A percentile compares a stretch with the other conserved stretches of the same genome.
Conservation (phyloP, 2,113 vertebrate species). For the Amphilophus citrinellus region DNA sequence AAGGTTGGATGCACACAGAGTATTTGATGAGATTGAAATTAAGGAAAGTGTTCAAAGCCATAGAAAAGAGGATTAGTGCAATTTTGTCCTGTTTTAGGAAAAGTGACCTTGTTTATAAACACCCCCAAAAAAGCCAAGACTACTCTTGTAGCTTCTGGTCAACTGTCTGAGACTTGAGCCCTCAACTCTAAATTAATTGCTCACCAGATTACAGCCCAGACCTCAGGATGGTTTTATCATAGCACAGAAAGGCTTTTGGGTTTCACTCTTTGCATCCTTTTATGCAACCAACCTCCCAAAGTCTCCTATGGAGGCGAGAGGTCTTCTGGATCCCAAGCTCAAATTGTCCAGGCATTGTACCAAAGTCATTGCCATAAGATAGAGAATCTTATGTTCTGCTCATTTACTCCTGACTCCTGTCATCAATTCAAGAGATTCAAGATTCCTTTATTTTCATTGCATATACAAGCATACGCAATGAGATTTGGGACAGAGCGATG, state of each 20-base stretch:
- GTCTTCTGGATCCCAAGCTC: not conserved
- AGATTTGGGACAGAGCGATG: too few species aligned
- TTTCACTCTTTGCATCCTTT: not conserved
- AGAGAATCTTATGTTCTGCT: constrained; percentile 58
- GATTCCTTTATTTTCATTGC: too few species aligned
- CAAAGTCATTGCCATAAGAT: not conserved
- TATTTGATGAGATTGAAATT: constrained; percentile 52
- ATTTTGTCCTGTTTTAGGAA: constrained; percentile 30
- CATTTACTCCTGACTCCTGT: constrained; percentile 38
- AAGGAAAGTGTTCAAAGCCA: constrained; percentile 45
- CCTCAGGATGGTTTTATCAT: not conserved
- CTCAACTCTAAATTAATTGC: constrained; percentile 33
- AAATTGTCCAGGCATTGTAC: constrained; percentile 33
- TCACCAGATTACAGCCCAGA: constrained; percentile 12
- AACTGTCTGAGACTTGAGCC: not conserved
- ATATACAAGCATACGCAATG: too few species aligned
- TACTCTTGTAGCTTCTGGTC: not conserved
- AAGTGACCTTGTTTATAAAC: constrained; percentile 47
- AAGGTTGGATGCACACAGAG: constrained; percentile 17
- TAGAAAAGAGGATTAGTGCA: constrained; percentile 50
- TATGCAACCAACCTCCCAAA: not conserved
- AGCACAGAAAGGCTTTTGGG: not conserved
- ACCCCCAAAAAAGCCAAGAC: constrained; percentile 18
- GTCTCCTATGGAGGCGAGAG: too few species aligned
- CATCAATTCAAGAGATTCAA: constrained; percentile 22